These are phyloP conservation scores for Lampropteryx suffumata DNA, from an alignment of 2,888 invertebrate genomes.

Conservation along the genomic window DNA sequence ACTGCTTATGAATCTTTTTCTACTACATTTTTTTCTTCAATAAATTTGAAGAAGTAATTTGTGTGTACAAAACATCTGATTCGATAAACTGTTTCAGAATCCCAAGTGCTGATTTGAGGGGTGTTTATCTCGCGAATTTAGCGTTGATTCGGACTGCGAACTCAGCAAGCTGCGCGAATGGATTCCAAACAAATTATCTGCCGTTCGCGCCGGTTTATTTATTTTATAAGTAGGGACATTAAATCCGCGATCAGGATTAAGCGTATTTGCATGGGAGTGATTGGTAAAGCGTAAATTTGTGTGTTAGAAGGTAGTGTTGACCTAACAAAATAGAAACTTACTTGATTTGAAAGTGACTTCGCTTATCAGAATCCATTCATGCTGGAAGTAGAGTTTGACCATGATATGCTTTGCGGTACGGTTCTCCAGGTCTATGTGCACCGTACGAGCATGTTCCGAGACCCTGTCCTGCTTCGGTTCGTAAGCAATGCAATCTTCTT, in stretches of 20 bases:
- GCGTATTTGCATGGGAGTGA: slow-evolving; percentile 21
- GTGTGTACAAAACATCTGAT: slow-evolving; percentile 58
- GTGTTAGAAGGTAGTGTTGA: slow-evolving; percentile 1
- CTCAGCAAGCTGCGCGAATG: slow-evolving; percentile 43
- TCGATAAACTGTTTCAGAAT: slow-evolving; percentile 58
- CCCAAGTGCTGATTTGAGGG: slow-evolving; percentile 36
- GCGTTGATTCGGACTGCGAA: slow-evolving; percentile 51
- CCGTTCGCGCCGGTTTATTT: slow-evolving; percentile 46
- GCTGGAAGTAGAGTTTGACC: slow-evolving; percentile 88
- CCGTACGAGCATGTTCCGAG: slow-evolving; percentile 83
- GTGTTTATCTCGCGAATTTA: slow-evolving; percentile 53
- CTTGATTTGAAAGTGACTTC: slow-evolving; percentile 93
- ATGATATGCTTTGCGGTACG: slow-evolving; percentile 89
- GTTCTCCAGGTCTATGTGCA: slow-evolving; percentile 89
- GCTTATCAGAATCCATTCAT: slow-evolving; percentile 94
- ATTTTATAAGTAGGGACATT: slow-evolving; percentile 42
- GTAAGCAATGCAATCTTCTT: slow-evolving; percentile 85
- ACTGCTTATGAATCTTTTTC: slow-evolving; percentile 52
- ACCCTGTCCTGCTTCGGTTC: slow-evolving; percentile 82
- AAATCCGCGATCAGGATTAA: slow-evolving; percentile 27
- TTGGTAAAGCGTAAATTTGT: too few species aligned
- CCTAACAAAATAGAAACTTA: slow-evolving; percentile 60
- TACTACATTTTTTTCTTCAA: slow-evolving; percentile 47
- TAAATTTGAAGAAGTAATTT: slow-evolving; percentile 52
- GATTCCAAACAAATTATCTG: slow-evolving; percentile 56